These are phyloP conservation scores for Gymnocypris eckloni DNA, from an alignment of 2,797 vertebrate genomes.

Conservation along the genomic window DNA sequence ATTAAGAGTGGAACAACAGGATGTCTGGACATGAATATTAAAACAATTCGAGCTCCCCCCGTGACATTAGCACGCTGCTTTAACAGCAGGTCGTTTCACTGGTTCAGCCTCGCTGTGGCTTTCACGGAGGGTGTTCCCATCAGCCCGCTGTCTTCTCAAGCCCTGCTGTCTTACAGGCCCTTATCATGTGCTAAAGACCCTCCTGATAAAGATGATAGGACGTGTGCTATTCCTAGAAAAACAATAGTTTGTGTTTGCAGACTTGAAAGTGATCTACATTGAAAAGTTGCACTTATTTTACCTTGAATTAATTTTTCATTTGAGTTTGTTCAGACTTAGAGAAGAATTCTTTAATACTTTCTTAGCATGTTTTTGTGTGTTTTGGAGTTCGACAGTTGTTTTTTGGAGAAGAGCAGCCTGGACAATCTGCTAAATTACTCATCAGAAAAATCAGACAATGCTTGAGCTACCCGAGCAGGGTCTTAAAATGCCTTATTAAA, in stretches of 20 bases:
- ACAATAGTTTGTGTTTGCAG: not conserved
- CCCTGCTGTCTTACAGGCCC: not conserved
- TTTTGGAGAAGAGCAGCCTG: not conserved
- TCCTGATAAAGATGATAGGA: not conserved
- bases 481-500: not conserved
- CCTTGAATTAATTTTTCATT: not conserved
- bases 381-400: not conserved
- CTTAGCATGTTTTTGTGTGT: not conserved
- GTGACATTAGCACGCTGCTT: slow-evolving; percentile 14
- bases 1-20: slow-evolving; percentile 26
- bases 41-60: slow-evolving; percentile 17
- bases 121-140: not conserved
- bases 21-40: slow-evolving; percentile 42
- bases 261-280: not conserved
- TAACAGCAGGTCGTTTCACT: slow-evolving; percentile 4
- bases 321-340: not conserved
- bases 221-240: not conserved
- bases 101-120: not conserved
- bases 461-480: not conserved
- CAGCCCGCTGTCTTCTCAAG: not conserved
- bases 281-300: not conserved
- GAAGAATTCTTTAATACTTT: not conserved
- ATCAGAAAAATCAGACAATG: not conserved
- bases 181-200: not conserved
- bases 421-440: not conserved